Conservation (phyloP, 2,888 invertebrate genomes). For the Eupithecia subfuscata region DNA sequence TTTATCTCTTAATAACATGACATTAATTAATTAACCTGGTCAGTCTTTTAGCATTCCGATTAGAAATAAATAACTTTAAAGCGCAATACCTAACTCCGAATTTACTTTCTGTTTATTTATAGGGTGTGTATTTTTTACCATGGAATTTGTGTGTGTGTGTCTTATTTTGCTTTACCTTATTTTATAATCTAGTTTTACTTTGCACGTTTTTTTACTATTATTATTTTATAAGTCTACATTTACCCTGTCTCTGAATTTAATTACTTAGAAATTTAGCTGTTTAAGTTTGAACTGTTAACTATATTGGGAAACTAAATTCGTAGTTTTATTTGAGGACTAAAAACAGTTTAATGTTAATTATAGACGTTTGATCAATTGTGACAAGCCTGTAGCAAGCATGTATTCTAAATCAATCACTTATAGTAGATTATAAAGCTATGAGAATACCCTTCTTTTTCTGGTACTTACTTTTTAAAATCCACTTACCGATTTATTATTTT, state of each 20-base stretch:
- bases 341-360: background rate
- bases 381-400: background rate
- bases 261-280: slow-evolving; percentile 8
- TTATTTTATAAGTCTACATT: slow-evolving; percentile 16
- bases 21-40: slow-evolving; percentile 8
- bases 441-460: background rate
- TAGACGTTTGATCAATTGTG: background rate
- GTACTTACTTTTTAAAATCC: background rate
- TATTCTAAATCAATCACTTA: slow-evolving; percentile 2
- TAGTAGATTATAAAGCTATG: background rate
- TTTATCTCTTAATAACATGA: slow-evolving; percentile 11
- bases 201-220: slow-evolving; percentile 16
- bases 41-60: slow-evolving; percentile 9
- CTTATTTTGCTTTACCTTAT: slow-evolving; percentile 27
- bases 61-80: slow-evolving; percentile 7
- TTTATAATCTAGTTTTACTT: slow-evolving; percentile 17
- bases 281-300: slow-evolving; percentile 16
- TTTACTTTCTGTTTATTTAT: background rate
- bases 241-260: slow-evolving; percentile 16
- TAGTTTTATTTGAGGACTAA: background rate
- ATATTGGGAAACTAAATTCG: background rate
- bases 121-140: slow-evolving; percentile 22
- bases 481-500: background rate
- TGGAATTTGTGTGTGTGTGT: slow-evolving; percentile 22
- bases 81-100: background rate